Evolutionary conservation across 2,888 invertebrate genomes (phyloP).

Genomic region (Acanthosoma haemorrhoidale): DNA sequence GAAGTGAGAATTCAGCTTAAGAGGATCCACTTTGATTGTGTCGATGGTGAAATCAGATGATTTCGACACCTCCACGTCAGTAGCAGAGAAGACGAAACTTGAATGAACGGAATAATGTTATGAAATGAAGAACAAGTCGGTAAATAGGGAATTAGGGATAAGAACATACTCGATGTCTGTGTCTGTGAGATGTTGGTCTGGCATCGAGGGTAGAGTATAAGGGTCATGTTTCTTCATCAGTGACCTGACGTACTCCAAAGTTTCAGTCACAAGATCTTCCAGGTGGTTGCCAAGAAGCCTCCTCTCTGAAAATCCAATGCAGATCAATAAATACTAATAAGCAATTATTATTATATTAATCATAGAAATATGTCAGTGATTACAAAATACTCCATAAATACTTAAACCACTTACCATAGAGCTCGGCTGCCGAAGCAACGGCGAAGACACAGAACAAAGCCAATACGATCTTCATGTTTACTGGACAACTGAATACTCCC

Average conservation of each 20-base stretch:
- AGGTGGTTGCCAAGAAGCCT: neutral
- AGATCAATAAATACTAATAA: neutral
- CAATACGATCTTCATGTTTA: neutral
- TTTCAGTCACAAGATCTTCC: neutral
- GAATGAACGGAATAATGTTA: neutral
- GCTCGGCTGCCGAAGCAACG: neutral
- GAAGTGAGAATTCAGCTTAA: constrained; percentile 29
- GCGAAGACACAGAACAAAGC: neutral
- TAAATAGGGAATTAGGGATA: neutral
- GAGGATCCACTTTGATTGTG: constrained; percentile 25
- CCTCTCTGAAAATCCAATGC: neutral
- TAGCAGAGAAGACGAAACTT: neutral
- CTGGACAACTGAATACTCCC: neutral
- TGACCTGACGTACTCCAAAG: neutral
- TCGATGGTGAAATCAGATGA: constrained; percentile 26
- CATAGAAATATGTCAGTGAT: too few species aligned
- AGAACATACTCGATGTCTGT: neutral
- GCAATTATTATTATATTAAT: too few species aligned
- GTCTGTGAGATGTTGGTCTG: neutral
- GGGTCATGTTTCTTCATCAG: neutral
- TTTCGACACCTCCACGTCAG: neutral
- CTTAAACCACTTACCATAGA: neutral
- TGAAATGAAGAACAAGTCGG: neutral
- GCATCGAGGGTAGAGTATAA: neutral
- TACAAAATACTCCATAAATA: neutral